Evolutionary conservation across 2,797 vertebrate genomes (phyloP), one percentile per base, ranked within the genome.

Genomic region (Crenuchus spilurus): DNA sequence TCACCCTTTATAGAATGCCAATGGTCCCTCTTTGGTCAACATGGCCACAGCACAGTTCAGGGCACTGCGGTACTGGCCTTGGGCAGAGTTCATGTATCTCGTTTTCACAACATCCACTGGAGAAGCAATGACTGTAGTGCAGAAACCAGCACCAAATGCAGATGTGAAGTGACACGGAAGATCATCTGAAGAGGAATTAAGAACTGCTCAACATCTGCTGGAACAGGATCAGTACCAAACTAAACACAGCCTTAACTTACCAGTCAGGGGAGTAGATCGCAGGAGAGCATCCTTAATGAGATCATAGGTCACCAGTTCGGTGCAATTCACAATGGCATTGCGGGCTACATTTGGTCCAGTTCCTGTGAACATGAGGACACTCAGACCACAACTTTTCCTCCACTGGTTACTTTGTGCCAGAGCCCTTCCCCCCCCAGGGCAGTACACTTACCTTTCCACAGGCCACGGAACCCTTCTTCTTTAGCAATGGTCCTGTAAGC

Each of bases 1-100:
- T 75, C 78, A 98, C 96, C 96, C 96, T 74, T 97, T 97, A 79
- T 98, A 98, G 89, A 97, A 95, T 44, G 96, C 94, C 24, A 30
- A 4, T 0, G 90, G 92, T 2, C 96, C 95, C 4, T 98, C 96
- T 76, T 94, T 95, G 77, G 80, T 84, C 79, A 96, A 83, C 93
- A 97, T 96, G 68, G 89, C 84, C 0, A 95, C 81, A 39, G 95
- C 92, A 80, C 96, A 97, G 78, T 86, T 90, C 16, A 95, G 88
- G 24, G 89, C 93, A 0, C 89, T 92, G 55, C 82, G 82, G 87
- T 98, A 98, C 85, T 92, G 95, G 78, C 93, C 90, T 0, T 82
- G 81, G 82, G 91, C 88, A 80, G 95, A 94, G 87, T 96, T 96
- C 94, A 96, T 96, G 11, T 95, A 96, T 91, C 94, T 93, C 28